A percentile compares a stretch with the other conserved stretches of the same genome.
phyloP scores from a whole-genome alignment of 2,113 vertebrate species.

The Tupaia tana region DNA sequence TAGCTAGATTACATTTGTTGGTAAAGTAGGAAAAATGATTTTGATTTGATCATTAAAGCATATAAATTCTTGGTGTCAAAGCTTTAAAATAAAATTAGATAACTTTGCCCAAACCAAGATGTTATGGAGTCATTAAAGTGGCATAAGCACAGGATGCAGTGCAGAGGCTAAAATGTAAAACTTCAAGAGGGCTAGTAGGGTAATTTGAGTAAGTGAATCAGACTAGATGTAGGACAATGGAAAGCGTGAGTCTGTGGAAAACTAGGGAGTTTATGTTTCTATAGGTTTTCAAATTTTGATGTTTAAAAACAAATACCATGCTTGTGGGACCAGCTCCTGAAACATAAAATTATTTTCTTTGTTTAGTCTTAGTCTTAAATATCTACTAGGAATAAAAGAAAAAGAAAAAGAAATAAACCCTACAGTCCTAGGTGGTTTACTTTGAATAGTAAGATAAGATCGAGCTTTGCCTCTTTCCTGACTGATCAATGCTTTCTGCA shows the following conservation, averaged over 20 bases:
- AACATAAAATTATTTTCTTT: no score
- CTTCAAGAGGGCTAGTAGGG: neutral
- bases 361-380: no score
- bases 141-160: neutral
- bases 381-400: no score
- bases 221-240: neutral
- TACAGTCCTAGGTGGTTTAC: no score
- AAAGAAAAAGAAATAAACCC: no score
- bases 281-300: neutral
- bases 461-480: no score
- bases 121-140: neutral
- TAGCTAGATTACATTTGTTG: neutral
- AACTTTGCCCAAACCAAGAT: neutral
- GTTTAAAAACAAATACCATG: neutral
- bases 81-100: neutral
- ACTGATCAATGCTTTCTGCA: no score
- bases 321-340: no score
- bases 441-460: no score
- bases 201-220: neutral
- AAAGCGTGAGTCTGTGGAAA: neutral
- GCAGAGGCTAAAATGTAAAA: neutral
- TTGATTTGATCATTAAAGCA: conserved; percentile 20
- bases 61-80: neutral
- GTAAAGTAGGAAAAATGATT: neutral
- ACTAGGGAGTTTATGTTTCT: neutral